Base-by-base conservation (phyloP, 1,140 invertebrate species). In the Drosophila mojavensis region DNA sequence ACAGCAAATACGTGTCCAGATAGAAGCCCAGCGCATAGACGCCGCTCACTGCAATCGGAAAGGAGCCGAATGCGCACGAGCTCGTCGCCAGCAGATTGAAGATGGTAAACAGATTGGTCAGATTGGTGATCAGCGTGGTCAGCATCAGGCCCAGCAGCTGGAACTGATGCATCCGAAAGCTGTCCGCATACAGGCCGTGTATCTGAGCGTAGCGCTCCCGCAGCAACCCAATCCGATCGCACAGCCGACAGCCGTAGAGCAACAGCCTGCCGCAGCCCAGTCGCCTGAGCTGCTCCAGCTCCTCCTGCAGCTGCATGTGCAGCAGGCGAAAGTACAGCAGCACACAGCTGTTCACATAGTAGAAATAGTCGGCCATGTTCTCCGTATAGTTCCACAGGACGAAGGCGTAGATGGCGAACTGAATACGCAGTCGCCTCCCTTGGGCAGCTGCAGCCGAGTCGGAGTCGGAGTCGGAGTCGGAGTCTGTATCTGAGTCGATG, bases 301-400 rank as follows among this genome's bases (percentile, higher is more conserved):
- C 48, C 0, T 45, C 15, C 0, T 3, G 47, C 48, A 90, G 10
- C 28, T 90, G 82, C 1, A 77, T 30, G 6, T 90, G 72, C 53
- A 90, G 36, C 36, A 81, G 80, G 0, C 78, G 78, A 26, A 75
- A 63, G 48, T 90, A 91, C 59, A 84, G 90, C 1, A 91, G 53
- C 4, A 80, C 82, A 5, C 77, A 81, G 65, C 58, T 45, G 41
- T 72, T 90, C 7, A 91, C 81, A 43, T 76, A 91, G 28, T 84
- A 91, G 43, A 89, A 90, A n/a, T 88, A 91, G 33, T 91, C 82
- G 0, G 90, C 90, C 90, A 91, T 91, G 41, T 89, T 88, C 30
- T 91, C 89, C 17, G 89, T 91, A 11, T 91, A 91, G 54, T 91
- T 91, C 89, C 89, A 91, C 43, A 91, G 67, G 3, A 91, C 74